Evolutionary conservation across 2,888 invertebrate genomes (phyloP).

Genomic region (Oscheius sp.): DNA sequence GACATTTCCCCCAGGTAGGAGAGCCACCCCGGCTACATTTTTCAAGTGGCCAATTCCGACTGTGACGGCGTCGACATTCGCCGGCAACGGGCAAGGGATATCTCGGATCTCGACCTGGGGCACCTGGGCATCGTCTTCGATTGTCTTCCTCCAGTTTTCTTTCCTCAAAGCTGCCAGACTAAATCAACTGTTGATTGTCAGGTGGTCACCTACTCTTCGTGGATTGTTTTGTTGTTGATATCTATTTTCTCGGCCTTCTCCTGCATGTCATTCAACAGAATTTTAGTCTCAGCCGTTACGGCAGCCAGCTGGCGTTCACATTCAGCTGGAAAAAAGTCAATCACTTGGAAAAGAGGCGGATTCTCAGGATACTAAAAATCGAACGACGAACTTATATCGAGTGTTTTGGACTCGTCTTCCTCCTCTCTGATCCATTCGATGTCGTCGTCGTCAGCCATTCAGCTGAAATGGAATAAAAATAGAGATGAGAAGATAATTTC

Average conservation of each 20-base stretch:
- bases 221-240: conserved; percentile 10
- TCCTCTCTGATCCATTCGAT: conserved; percentile 36
- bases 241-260: conserved; percentile 22
- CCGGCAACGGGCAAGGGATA: conserved; percentile 41
- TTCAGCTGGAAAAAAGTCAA: conserved; percentile 23
- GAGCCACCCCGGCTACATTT: conserved; percentile 49
- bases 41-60: conserved; percentile 48
- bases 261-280: conserved; percentile 28
- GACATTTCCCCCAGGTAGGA: conserved; percentile 49
- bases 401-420: conserved; percentile 25
- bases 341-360: background rate
- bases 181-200: background rate
- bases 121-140: conserved; percentile 35
- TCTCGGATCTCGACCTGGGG: background rate
- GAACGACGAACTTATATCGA: conserved; percentile 27
- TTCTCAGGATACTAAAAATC: no score
- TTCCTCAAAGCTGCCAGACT: conserved; percentile 17
- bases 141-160: conserved; percentile 19
- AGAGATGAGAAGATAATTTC: background rate
- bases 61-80: conserved; percentile 55
- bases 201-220: conserved; percentile 20
- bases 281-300: conserved; percentile 22
- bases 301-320: conserved; percentile 26
- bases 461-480: background rate
- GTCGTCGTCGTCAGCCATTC: conserved; percentile 23